Conservation (phyloP, 2,113 vertebrate species). For the Gallinago jamesoni region DNA sequence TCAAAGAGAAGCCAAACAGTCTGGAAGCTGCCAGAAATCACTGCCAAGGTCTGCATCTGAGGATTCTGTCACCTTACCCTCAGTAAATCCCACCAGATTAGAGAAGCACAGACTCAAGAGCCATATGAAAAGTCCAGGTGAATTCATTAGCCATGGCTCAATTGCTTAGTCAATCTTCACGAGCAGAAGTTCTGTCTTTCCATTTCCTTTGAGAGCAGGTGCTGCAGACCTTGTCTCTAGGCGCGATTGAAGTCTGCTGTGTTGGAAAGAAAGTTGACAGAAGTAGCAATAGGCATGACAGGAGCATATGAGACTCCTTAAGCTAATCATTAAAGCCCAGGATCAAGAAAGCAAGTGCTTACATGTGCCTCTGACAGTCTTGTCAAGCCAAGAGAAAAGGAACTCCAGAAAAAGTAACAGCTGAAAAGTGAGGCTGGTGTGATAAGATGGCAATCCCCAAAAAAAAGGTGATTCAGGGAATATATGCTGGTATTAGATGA, state of each 20-base stretch:
- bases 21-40: background rate
- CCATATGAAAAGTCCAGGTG: background rate
- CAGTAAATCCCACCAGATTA: background rate
- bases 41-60: background rate
- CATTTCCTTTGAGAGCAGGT: background rate
- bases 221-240: constrained; percentile 32
- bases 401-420: constrained; percentile 45
- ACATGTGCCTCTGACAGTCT: constrained; percentile 24
- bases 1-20: background rate
- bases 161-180: background rate
- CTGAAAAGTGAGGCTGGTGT: constrained; percentile 39
- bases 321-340: constrained; percentile 47
- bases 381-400: constrained; percentile 25
- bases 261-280: constrained; percentile 50
- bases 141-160: background rate
- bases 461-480: background rate
- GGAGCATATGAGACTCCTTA: constrained; percentile 54
- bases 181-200: background rate
- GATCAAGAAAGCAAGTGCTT: constrained; percentile 47
- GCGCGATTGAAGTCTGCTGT: background rate
- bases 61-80: background rate
- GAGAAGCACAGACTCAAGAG: background rate
- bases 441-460: background rate
- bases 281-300: constrained; percentile 51
- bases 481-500: background rate